phyloP scores from a whole-genome alignment of 2,113 vertebrate genomes.

The Elachura formosa region DNA sequence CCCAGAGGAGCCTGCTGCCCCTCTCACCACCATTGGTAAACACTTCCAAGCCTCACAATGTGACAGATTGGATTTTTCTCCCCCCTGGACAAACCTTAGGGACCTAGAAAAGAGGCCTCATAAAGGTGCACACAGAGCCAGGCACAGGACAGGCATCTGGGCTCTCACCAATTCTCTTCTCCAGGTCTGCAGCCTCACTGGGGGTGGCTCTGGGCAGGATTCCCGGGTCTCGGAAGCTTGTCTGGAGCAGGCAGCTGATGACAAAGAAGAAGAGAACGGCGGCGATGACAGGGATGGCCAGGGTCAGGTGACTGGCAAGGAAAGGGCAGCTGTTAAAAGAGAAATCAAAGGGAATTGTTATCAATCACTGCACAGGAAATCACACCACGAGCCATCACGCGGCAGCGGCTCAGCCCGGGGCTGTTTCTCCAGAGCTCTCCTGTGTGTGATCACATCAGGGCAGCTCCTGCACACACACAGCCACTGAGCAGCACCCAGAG shows the following conservation, averaged over 20 bases:
- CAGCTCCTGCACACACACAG: neutral
- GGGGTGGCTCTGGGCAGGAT: slow-evolving; percentile 92
- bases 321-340: slow-evolving; percentile 85
- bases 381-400: fast-evolving
- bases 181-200: slow-evolving; percentile 89
- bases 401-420: neutral
- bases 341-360: neutral
- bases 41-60: neutral
- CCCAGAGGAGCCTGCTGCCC: neutral
- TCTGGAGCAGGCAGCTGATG: slow-evolving; percentile 87
- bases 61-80: neutral
- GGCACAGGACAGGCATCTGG: neutral
- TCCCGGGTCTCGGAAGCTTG: slow-evolving; percentile 92
- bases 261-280: slow-evolving; percentile 89
- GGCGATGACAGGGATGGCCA: slow-evolving; percentile 89
- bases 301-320: slow-evolving; percentile 83
- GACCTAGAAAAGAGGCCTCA: neutral
- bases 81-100: neutral
- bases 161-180: slow-evolving; percentile 88
- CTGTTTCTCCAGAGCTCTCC: neutral
- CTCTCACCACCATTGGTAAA: neutral
- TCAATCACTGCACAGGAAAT: neutral
- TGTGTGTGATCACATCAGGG: fast-evolving
- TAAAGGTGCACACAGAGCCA: too few species aligned
- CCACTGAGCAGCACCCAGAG: neutral